These are phyloP conservation scores for Druon quercuslanigerum DNA, from an alignment of 1,140 invertebrate genomes.

Conservation along the genomic window DNA sequence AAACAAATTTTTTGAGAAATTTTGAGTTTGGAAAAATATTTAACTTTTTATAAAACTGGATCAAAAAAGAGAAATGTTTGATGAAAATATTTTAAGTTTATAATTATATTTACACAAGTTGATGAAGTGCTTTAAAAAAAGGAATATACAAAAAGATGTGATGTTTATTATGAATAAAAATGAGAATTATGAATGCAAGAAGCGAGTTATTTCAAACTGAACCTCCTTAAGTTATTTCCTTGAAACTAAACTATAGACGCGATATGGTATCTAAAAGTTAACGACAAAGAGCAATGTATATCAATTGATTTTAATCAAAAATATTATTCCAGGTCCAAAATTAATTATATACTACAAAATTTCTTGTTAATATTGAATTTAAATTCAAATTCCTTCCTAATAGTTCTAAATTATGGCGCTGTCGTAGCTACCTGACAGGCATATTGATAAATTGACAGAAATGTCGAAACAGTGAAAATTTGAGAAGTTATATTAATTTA, in stretches of 20 bases:
- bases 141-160: no score
- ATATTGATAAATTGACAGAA: constrained; percentile 16
- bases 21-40: not conserved
- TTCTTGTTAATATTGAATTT: no score
- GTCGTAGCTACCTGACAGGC: no score
- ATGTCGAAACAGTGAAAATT: constrained; percentile 34
- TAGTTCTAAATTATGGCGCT: no score
- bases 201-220: constrained; percentile 18
- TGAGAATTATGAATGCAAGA: not conserved
- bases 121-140: no score
- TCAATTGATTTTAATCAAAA: no score
- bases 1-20: not conserved
- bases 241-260: not conserved
- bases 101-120: no score
- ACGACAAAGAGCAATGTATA: no score
- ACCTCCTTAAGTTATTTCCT: not conserved
- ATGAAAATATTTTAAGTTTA: constrained; percentile 29
- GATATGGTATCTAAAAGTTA: not conserved
- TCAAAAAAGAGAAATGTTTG: not conserved
- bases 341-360: no score
- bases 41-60: not conserved
- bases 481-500: constrained; percentile 36
- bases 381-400: no score
- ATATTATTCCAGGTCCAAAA: no score
- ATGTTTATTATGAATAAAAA: no score